phyloP scores from a whole-genome alignment of 37 sponge, comb jelly and placozoan species.

The Diacarnus erythraeanus region DNA sequence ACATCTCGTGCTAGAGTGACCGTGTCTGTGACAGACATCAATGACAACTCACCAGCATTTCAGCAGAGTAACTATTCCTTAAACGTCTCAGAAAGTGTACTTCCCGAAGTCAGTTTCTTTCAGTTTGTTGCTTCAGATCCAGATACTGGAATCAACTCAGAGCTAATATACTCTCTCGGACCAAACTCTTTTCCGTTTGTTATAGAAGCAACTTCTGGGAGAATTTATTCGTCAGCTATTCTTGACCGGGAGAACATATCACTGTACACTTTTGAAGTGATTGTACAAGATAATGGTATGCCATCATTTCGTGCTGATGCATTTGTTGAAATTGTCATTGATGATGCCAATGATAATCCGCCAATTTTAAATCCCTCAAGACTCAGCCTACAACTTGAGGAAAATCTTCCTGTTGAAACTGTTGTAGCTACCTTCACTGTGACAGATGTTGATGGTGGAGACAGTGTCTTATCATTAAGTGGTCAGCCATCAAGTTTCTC shows the following conservation, averaged over 20 bases:
- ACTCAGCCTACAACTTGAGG: slow-evolving; percentile 17
- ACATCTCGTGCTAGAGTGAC: slow-evolving; percentile 5
- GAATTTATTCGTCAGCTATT: neutral
- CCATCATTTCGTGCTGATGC: slow-evolving; percentile 11
- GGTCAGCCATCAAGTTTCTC: slow-evolving; percentile 26
- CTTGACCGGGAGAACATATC: slow-evolving; percentile 35
- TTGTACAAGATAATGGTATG: slow-evolving; percentile 17
- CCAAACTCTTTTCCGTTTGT: slow-evolving; percentile 1
- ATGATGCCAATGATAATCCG: slow-evolving; percentile 49
- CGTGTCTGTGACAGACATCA: slow-evolving; percentile 37
- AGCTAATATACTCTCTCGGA: neutral
- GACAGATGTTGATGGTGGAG: slow-evolving; percentile 41
- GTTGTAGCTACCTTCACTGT: slow-evolving; percentile 36
- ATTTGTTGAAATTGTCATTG: neutral
- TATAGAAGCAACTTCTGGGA: slow-evolving; percentile 32
- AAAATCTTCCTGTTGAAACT: slow-evolving; percentile 23
- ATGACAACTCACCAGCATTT: slow-evolving; percentile 40
- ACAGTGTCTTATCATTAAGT: slow-evolving; percentile 24
- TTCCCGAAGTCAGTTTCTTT: slow-evolving; percentile 5
- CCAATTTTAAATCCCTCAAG: slow-evolving; percentile 18
- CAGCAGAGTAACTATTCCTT: neutral
- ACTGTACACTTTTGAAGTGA: slow-evolving; percentile 17
- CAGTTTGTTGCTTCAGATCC: slow-evolving; percentile 27
- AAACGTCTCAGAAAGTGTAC: neutral
- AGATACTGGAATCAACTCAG: slow-evolving; percentile 23